Percentiles rank a stretch among this genome's conserved stretches.
These are phyloP conservation scores for Toxonevra muliebris DNA, from an alignment of 2,888 invertebrate genomes.

Conservation along the genomic window DNA sequence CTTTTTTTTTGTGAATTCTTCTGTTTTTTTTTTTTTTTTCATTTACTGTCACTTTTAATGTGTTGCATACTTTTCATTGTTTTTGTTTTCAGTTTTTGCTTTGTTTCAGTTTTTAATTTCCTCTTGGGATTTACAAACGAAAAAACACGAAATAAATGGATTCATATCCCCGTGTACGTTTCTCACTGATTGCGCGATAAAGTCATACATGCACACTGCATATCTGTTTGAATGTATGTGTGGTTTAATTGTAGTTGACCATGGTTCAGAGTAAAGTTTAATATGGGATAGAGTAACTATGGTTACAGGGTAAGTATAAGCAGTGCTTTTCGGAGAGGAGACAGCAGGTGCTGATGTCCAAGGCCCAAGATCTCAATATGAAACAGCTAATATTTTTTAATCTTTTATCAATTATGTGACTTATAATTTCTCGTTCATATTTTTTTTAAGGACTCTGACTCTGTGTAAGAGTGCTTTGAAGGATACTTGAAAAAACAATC, in stretches of 20 bases:
- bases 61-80: background rate
- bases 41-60: conserved; percentile 5
- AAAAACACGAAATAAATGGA: conserved; percentile 44
- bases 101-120: conserved; percentile 56
- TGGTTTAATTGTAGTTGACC: background rate
- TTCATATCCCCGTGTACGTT: background rate
- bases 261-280: background rate
- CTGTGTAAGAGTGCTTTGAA: no score
- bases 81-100: conserved; percentile 30
- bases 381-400: no score
- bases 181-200: background rate
- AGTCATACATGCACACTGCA: background rate
- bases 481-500: no score
- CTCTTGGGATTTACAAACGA: conserved; percentile 49
- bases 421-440: no score
- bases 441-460: no score
- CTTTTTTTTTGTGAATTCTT: background rate
- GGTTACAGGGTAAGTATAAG: background rate
- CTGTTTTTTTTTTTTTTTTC: background rate
- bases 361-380: no score
- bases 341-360: no score
- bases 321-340: background rate
- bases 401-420: no score
- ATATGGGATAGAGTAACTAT: background rate
- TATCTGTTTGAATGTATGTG: background rate